Evolutionary conservation across 1,140 invertebrate species (phyloP).

Genomic region (Nasonia longicornis): DNA sequence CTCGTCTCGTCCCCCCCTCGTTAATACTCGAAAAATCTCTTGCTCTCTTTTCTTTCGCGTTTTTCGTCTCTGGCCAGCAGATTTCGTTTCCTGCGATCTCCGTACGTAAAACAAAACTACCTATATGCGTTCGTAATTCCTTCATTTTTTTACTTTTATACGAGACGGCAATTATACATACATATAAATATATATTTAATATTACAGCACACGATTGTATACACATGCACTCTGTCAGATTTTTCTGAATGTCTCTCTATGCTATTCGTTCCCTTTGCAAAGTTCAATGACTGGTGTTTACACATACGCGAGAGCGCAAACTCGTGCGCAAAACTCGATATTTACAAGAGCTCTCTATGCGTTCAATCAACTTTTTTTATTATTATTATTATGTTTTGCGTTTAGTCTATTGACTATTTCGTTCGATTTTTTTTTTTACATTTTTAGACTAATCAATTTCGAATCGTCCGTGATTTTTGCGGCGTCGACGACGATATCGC

Average conservation of each 20-base stretch:
- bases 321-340: constrained; percentile 24
- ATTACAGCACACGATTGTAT: constrained; percentile 2
- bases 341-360: constrained; percentile 26
- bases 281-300: constrained; percentile 40
- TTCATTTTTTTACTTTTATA: constrained; percentile 44
- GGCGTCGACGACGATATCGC: not conserved
- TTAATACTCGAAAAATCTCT: constrained; percentile 19
- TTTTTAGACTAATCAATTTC: not conserved
- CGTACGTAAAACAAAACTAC: not conserved
- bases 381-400: constrained; percentile 5
- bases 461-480: constrained; percentile 14
- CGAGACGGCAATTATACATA: constrained; percentile 23
- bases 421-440: constrained; percentile 13
- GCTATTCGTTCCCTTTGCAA: constrained; percentile 37
- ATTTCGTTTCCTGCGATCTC: constrained; percentile 33
- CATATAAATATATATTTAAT: constrained; percentile 11
- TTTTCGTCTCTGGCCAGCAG: constrained; percentile 30
- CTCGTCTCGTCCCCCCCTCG: not conserved
- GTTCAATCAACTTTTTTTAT: not conserved
- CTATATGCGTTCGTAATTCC: constrained; percentile 13
- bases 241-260: constrained; percentile 30
- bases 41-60: constrained; percentile 22
- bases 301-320: not conserved
- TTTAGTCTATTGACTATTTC: constrained; percentile 14
- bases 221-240: constrained; percentile 15